Conservation (phyloP, 2,113 vertebrate species). For the Pelodiscus sinensis region DNA sequence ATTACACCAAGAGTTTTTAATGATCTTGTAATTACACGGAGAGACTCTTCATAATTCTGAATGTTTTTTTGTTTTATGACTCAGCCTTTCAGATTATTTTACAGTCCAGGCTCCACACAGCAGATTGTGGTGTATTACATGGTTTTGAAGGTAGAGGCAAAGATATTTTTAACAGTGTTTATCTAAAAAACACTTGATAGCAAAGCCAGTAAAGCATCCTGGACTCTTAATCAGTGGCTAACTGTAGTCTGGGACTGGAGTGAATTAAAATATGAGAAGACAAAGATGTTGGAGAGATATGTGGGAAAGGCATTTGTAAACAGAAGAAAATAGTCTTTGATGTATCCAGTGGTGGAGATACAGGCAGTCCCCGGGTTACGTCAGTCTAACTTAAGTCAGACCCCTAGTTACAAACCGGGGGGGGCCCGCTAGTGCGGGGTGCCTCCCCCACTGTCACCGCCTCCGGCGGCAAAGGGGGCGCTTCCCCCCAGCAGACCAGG, state of each 20-base stretch:
- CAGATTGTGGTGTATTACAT: neutral
- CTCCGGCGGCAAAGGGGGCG: no score
- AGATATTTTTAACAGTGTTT: neutral
- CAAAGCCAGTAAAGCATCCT: neutral
- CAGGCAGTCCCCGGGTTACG: no score
- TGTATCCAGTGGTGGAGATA: neutral
- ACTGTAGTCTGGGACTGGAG: neutral
- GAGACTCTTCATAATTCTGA: neutral
- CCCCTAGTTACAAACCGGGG: no score
- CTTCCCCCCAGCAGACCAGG: no score
- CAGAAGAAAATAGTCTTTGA: neutral
- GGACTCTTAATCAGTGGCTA: neutral
- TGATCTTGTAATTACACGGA: slow-evolving; percentile 53
- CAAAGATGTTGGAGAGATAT: neutral
- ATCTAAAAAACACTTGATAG: neutral
- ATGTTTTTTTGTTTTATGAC: neutral
- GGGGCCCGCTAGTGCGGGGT: no score
- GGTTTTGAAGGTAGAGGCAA: neutral
- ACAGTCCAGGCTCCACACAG: neutral
- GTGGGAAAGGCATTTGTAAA: neutral
- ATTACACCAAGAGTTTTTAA: slow-evolving; percentile 30
- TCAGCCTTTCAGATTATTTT: neutral
- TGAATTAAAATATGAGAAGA: neutral
- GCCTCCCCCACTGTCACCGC: no score
- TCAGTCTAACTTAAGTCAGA: no score